Evolutionary conservation across 2,797 vertebrate genomes (phyloP).

Genomic region (Eulemur albifrons): DNA sequence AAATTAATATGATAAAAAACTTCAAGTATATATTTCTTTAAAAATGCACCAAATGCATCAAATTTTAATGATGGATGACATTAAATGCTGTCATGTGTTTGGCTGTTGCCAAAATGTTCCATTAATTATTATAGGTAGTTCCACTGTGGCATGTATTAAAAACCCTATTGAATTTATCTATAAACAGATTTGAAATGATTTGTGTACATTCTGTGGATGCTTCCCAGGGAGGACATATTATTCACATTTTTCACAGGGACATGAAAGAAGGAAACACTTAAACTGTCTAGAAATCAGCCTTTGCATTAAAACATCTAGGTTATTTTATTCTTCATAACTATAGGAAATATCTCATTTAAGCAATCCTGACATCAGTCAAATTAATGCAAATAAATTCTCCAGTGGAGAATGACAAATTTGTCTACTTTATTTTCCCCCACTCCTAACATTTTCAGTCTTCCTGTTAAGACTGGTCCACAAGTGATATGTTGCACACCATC

Average conservation of each 20-base stretch:
- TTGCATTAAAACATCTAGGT: neutral
- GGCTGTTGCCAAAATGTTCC: neutral
- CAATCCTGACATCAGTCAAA: neutral
- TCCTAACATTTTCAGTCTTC: neutral
- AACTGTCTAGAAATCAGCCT: neutral
- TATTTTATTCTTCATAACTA: neutral
- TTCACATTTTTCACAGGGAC: neutral
- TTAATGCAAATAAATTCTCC: neutral
- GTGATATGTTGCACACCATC: neutral
- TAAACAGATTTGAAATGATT: neutral
- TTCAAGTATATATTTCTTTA: neutral
- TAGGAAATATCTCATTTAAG: neutral
- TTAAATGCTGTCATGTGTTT: slow-evolving; percentile 19
- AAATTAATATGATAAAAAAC: neutral
- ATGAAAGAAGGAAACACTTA: neutral
- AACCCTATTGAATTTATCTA: neutral
- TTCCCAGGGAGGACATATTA: neutral
- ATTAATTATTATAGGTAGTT: neutral
- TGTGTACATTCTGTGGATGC: neutral
- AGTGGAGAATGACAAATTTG: neutral
- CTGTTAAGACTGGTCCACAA: no score
- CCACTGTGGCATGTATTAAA: neutral
- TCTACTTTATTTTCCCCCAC: rapidly evolving
- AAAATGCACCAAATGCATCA: neutral
- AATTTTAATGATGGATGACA: slow-evolving; percentile 46